A percentile compares a stretch with the other conserved stretches of the same genome.
Evolutionary conservation across 2,888 invertebrate species (phyloP).

Genomic region (Podotricha telesiphe): DNA sequence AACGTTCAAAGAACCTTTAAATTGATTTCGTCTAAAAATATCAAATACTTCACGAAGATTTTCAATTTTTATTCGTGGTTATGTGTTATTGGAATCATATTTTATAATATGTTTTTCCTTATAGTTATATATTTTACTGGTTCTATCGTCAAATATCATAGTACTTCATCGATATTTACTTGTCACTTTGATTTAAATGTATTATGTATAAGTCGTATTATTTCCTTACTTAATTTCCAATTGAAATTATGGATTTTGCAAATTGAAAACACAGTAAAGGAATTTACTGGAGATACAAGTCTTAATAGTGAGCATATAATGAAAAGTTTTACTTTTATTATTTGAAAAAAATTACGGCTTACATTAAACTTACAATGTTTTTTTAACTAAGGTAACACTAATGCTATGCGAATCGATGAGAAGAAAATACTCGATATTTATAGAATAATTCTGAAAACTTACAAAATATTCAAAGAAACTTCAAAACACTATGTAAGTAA

Average conservation of each 20-base stretch:
- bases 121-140: no score
- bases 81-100: neutral
- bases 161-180: no score
- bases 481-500: no score
- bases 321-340: no score
- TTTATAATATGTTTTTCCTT: neutral
- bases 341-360: no score
- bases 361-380: neutral
- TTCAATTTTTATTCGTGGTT: conserved; percentile 19
- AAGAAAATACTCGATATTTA: neutral
- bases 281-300: neutral
- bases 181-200: neutral
- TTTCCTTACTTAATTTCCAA: conserved; percentile 3
- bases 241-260: conserved; percentile 25
- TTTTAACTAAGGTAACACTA: neutral
- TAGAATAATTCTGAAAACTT: neutral
- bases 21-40: neutral
- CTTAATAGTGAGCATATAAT: neutral
- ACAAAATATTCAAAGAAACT: neutral
- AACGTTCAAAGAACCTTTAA: conserved; percentile 22
- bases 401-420: neutral
- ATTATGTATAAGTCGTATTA: conserved; percentile 6
- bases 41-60: neutral
- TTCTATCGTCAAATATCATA: no score
- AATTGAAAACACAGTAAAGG: neutral